These are phyloP conservation scores for Orestias chungarensis DNA, from an alignment of 2,797 vertebrate species.

Conservation along the genomic window DNA sequence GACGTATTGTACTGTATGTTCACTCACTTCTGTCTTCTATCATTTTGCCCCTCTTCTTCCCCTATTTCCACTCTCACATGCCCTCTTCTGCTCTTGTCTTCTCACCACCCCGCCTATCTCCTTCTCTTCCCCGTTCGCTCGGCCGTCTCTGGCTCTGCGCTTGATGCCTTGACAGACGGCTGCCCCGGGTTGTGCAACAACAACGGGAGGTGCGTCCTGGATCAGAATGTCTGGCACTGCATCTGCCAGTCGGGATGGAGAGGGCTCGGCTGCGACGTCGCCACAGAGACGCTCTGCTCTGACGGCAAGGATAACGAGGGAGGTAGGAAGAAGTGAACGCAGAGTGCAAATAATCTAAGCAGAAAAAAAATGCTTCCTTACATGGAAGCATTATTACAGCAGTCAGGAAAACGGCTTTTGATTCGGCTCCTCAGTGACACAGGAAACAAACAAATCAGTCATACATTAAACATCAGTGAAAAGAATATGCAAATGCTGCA, in stretches of 20 bases:
- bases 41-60: constrained; percentile 60
- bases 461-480: constrained; percentile 66
- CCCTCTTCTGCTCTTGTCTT: constrained; percentile 42
- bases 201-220: constrained; percentile 96
- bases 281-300: constrained; percentile 96
- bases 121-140: constrained; percentile 40
- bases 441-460: constrained; percentile 71
- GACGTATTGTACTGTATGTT: constrained; percentile 85
- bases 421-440: constrained; percentile 63
- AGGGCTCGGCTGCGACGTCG: constrained; percentile 95
- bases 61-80: constrained; percentile 49
- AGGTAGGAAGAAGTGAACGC: constrained; percentile 81
- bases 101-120: constrained; percentile 26
- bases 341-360: constrained; percentile 48
- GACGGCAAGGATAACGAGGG: constrained; percentile 99
- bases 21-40: constrained; percentile 78
- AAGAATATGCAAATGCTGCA: constrained; percentile 58
- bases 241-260: constrained; percentile 98
- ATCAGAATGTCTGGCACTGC: constrained; percentile 98
- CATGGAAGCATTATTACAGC: constrained; percentile 25
- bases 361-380: background rate
- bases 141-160: constrained; percentile 62
- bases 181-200: constrained; percentile 98
- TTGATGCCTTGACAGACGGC: constrained; percentile 89
- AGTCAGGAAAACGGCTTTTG: constrained; percentile 50